Evolutionary conservation across 2,888 invertebrate species (phyloP).

Genomic region (Heliconius sara): DNA sequence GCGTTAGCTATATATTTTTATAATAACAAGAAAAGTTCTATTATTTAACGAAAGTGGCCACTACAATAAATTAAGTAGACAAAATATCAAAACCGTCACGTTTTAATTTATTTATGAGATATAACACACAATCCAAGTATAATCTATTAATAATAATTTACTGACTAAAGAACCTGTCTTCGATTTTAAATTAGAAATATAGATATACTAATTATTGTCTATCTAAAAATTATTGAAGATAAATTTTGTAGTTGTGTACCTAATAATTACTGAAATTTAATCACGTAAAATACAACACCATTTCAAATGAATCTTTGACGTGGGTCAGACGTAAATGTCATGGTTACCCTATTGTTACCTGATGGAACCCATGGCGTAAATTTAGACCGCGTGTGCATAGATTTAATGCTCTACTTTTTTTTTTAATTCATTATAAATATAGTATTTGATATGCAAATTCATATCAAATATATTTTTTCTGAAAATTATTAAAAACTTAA

Average conservation of each 20-base stretch:
- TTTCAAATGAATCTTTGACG: constrained; percentile 11
- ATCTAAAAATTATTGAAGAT: background rate
- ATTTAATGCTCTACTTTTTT: constrained; percentile 66
- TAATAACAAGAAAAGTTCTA: background rate
- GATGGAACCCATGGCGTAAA: constrained; percentile 61
- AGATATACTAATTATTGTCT: background rate
- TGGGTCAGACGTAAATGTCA: constrained; percentile 26
- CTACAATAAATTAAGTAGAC: background rate
- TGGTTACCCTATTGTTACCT: constrained; percentile 70
- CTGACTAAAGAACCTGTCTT: background rate
- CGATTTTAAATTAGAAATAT: background rate
- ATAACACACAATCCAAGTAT: no score
- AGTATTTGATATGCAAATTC: constrained; percentile 46
- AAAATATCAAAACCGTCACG: background rate
- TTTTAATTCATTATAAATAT: constrained; percentile 51
- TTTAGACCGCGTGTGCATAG: constrained; percentile 28
- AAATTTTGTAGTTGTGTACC: background rate
- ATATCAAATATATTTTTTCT: constrained; percentile 12
- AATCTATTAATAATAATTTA: no score
- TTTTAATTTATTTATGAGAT: background rate
- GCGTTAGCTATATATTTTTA: background rate
- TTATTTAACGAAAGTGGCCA: background rate
- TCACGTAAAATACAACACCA: constrained; percentile 10
- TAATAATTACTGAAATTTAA: constrained; percentile 26
- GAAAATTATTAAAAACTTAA: background rate